Base-by-base conservation (phyloP, 2,113 vertebrate genomes). In the Benitochromis conjunctus region DNA sequence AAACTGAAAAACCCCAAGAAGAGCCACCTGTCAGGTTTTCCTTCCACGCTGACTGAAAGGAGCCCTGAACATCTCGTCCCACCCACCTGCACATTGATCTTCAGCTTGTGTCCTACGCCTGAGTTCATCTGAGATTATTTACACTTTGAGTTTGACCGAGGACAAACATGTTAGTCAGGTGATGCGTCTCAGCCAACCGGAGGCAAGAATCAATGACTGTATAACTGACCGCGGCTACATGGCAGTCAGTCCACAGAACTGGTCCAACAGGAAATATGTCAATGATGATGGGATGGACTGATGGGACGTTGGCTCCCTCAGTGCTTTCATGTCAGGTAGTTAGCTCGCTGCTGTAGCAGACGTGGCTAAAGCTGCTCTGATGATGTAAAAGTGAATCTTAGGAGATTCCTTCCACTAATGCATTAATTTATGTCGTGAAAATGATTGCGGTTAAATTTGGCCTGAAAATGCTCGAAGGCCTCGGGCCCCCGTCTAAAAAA, bases 401-500 rank as follows among this genome's bases (percentile, higher is more conserved):
- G 38, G 38, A 41, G 38, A 11, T 2, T 54, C 53, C 0, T 0
- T 0, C 53, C 53, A 55, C 9, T 21, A 12, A 2, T 14, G n/a
- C 9, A 5, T 16, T 43, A 6, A 11, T 26, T 48, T 19, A 55
- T 36, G 31, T 62, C 16, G 5, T 19, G 36, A 3, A 36, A 41
- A 4, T 41, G 19, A 66, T 3, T 24, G 11, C 19, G 21, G 36
- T 21, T 66, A 66, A 21, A 21, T 9, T 16, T 18, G n/a, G 6
- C 11, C 60, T 38, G 60, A 64, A 64, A 34, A 34, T 10, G 29
- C 58, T 60, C 1, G 14, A 60, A 31, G 16, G 18, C 31, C 60
- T n/a, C 31, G 0, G 9, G 5, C 4, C 0, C 4, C 38, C 9
- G 64, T 46, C 64, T 71, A 1, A 43, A 69, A 69, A 5, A 9